Conservation (phyloP, 2,888 invertebrate species). For the Dione vanillae region DNA sequence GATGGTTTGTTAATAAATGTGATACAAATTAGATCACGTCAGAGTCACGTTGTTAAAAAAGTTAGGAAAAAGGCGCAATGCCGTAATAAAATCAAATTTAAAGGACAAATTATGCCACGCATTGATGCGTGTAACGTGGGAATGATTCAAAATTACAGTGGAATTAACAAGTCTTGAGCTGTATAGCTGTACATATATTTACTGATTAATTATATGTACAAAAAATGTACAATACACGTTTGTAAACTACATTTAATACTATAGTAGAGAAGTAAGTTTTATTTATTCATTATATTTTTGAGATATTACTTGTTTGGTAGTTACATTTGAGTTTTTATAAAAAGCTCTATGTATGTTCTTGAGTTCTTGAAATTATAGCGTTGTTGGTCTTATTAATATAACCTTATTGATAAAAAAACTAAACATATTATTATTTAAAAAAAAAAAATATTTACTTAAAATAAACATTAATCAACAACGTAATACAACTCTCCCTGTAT, state of each 20-base stretch:
- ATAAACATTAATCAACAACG: neutral
- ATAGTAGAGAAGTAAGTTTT: neutral
- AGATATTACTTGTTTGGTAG: too few relatives aligned
- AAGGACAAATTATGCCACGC: slow-evolving; percentile 14
- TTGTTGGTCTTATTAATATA: too few relatives aligned
- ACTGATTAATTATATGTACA: neutral
- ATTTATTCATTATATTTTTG: neutral
- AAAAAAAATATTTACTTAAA: too few relatives aligned
- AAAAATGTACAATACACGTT: neutral
- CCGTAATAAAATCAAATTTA: slow-evolving; percentile 6
- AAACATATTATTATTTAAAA: too few relatives aligned
- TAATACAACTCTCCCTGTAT: neutral
- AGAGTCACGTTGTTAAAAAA: neutral
- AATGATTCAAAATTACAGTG: slow-evolving; percentile 21
- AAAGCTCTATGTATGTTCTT: too few relatives aligned
- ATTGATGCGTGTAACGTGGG: slow-evolving; percentile 22
- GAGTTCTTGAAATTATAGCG: too few relatives aligned
- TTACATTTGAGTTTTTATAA: too few relatives aligned
- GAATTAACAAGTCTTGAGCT: neutral
- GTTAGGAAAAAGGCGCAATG: neutral
- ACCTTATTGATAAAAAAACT: too few relatives aligned
- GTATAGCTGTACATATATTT: slow-evolving; percentile 8
- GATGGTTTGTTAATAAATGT: too few relatives aligned
- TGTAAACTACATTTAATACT: neutral
- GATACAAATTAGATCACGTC: neutral